Base-by-base conservation (phyloP, 2,113 vertebrate species). In the Recurvirostra avosetta region DNA sequence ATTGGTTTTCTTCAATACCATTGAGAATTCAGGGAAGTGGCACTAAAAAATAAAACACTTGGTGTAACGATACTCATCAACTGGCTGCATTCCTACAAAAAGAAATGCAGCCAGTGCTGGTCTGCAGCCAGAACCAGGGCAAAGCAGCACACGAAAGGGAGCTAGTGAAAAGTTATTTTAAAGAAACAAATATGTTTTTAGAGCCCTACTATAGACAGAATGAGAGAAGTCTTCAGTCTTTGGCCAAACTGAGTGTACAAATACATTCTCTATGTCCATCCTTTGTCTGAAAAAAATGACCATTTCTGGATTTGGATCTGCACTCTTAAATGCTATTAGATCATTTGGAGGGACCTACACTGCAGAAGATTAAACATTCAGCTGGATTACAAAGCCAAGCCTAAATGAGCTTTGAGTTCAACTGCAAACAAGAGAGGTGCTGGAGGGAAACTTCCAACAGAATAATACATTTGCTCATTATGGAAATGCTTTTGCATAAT, bases 401-500 rank as follows among this genome's bases (percentile, higher is more conserved):
- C 70, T 87, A 79, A 92, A 92, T 75, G 66, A 88, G 21, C 55
- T 92, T 89, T 38, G 55, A 93, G 52, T 88, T 90, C 74, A 90
- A 15, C 93, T 83, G 89, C 74, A 92, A 95, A 91, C 38, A 68
- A 62, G 63, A 95, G 67, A 89, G 41, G 41, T 59, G 86, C 89
- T 96, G 67, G 74, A 91, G 93, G 90, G 91, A 92, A 92, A 62
- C 94, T 95, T 92, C 84, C 94, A 96, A 70, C 62, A 80, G 93
- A 95, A 79, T 82, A 95, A 97, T 88, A 30, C 77, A 70, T 85
- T 91, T 85, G 71, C 87, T 96, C 89, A 92, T 97, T 95, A 97
- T 90, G 91, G 77, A 95, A 97, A 96, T 90, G 27, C 30, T 81
- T 97, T 58, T 77, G 92, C 91, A 96, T 96, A 95, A 95, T 94